Conservation (phyloP, 2,888 invertebrate genomes). For the Dryobota labecula region DNA sequence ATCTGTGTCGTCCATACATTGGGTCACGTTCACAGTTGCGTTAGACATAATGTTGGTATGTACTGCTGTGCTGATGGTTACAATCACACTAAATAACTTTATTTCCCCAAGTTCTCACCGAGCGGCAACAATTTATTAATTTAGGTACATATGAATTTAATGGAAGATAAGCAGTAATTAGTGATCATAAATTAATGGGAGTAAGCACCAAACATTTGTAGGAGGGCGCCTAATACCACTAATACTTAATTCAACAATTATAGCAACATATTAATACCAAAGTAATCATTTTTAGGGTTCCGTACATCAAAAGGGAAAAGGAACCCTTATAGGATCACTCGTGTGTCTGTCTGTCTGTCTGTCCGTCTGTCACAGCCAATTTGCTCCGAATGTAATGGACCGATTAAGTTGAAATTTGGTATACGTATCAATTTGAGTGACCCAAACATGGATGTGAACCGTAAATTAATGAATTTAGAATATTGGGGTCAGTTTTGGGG, state of each 20-base stretch:
- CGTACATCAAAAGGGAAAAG: too few species aligned
- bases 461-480: too few species aligned
- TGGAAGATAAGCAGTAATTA: not conserved
- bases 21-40: slow-evolving; percentile 1
- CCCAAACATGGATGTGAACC: too few species aligned
- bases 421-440: too few species aligned
- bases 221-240: not conserved
- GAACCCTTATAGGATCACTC: too few species aligned
- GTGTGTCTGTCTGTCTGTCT: too few species aligned
- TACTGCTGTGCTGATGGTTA: not conserved
- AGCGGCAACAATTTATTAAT: not conserved
- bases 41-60: slow-evolving; percentile 23
- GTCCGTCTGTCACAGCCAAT: too few species aligned
- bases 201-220: not conserved
- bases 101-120: not conserved
- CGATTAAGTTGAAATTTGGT: too few species aligned
- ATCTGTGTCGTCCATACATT: not conserved
- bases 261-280: not conserved
- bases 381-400: too few species aligned
- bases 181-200: not conserved
- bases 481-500: too few species aligned
- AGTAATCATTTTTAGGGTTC: not conserved
- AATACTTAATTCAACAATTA: not conserved
- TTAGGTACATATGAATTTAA: not conserved
- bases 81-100: not conserved